A percentile compares a stretch with the other conserved stretches of the same genome.
phyloP scores from a whole-genome alignment of 2,797 vertebrate species.

The Hydrolagus colliei region DNA sequence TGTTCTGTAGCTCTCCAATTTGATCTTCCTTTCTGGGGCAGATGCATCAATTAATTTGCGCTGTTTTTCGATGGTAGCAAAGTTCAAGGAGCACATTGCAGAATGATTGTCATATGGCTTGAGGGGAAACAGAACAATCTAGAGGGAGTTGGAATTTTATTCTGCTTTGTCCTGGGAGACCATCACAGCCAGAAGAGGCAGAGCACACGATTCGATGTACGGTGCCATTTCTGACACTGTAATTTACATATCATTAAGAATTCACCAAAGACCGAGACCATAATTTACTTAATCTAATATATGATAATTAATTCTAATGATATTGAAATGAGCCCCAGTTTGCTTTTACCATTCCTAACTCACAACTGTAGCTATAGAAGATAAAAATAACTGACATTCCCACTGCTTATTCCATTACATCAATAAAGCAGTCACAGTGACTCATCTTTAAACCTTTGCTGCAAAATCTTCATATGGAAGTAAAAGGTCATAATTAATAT shows the following conservation, averaged over 20 bases:
- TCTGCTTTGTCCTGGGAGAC: conserved; percentile 29
- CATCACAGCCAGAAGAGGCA: conserved; percentile 21
- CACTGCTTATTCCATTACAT: neutral
- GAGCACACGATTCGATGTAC: conserved; percentile 20
- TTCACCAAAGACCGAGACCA: conserved; percentile 28
- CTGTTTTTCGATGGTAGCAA: conserved; percentile 24
- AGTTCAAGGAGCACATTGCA: conserved; percentile 12
- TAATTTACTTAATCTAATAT: conserved; percentile 35
- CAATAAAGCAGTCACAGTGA: conserved; percentile 3
- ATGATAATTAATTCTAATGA: conserved; percentile 35
- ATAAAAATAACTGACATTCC: conserved; percentile 31
- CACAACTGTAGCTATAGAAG: conserved; percentile 5
- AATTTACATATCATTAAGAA: conserved; percentile 38
- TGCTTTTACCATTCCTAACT: conserved; percentile 20
- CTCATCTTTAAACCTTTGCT: conserved; percentile 23
- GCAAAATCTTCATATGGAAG: conserved; percentile 5
- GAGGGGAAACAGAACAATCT: conserved; percentile 20
- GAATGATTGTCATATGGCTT: conserved; percentile 30
- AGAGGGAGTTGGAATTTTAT: conserved; percentile 25
- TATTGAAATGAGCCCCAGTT: conserved; percentile 31
- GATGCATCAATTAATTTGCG: conserved; percentile 26
- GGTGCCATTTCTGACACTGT: conserved; percentile 33
- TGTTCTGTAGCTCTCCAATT: conserved; percentile 7
- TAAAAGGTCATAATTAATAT: conserved; percentile 15
- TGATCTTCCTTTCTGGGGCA: conserved; percentile 26